Evolutionary conservation across 2,797 vertebrate species (phyloP).

Genomic region (Smutsia temminckii): DNA sequence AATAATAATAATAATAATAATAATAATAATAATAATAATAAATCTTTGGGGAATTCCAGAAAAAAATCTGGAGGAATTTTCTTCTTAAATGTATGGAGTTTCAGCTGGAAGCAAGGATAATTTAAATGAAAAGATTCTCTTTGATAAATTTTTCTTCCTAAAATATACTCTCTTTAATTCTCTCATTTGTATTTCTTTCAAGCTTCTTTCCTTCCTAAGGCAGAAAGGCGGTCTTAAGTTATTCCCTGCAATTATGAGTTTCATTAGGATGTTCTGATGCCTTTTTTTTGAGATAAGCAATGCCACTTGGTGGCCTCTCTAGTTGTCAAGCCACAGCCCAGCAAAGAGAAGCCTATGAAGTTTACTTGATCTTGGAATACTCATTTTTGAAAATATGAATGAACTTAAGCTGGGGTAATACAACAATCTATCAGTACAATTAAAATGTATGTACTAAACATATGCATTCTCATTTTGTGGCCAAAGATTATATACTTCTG

Average conservation of each 20-base stretch:
- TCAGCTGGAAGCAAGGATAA: not conserved
- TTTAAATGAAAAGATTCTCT: not conserved
- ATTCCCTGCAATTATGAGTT: not conserved
- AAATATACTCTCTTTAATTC: not conserved
- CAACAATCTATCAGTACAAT: not conserved
- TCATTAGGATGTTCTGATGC: not conserved
- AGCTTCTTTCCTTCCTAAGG: not conserved
- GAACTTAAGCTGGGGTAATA: not conserved
- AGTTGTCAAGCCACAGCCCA: not conserved
- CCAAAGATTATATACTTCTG: not conserved
- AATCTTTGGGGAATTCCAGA: not conserved
- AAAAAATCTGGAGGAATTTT: not conserved
- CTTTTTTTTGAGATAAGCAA: not conserved
- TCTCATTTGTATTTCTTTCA: not conserved
- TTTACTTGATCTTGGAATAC: not conserved
- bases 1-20: too few relatives aligned
- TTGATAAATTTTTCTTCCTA: not conserved
- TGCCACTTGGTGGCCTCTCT: not conserved
- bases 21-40: too few relatives aligned
- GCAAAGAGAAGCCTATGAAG: not conserved
- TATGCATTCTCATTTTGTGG: not conserved
- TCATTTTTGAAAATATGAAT: slow-evolving; percentile 6
- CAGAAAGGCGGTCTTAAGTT: not conserved
- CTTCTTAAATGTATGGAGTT: not conserved
- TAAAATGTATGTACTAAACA: slow-evolving; percentile 10